phyloP scores from a whole-genome alignment of 2,888 invertebrate species.

The Athripsodes cinereus region DNA sequence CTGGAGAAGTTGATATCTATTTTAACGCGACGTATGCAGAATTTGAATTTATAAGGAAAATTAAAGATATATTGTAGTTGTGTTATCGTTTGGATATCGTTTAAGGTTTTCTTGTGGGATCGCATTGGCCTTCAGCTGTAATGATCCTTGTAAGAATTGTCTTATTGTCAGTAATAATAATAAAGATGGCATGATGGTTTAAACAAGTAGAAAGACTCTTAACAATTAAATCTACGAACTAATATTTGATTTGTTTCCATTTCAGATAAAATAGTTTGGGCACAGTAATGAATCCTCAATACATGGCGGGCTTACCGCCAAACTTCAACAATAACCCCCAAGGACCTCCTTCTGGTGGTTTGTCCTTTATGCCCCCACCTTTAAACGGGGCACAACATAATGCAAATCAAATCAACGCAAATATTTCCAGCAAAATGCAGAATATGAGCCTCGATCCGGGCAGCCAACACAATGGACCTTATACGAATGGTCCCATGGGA shows the following conservation, averaged over 20 bases:
- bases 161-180: too few species aligned
- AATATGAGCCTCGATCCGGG: constrained; percentile 38
- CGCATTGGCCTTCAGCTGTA: too few species aligned
- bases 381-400: constrained; percentile 36
- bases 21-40: too few species aligned
- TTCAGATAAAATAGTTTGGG: background rate
- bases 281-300: constrained; percentile 44
- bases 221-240: too few species aligned
- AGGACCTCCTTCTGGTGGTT: constrained; percentile 39
- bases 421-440: constrained; percentile 45
- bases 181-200: too few species aligned
- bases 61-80: too few species aligned
- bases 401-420: constrained; percentile 31
- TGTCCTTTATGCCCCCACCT: constrained; percentile 41
- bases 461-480: constrained; percentile 29
- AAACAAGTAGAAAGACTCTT: too few species aligned
- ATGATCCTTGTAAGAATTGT: too few species aligned
- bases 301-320: constrained; percentile 36
- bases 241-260: background rate
- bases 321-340: constrained; percentile 19
- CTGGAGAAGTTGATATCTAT: too few species aligned
- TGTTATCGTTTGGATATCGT: too few species aligned
- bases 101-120: too few species aligned
- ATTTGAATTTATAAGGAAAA: too few species aligned
- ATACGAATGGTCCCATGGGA: constrained; percentile 12